A percentile compares a stretch with the other conserved stretches of the same genome.
Conservation (phyloP, 2,797 vertebrate species). For the Calcarius lapponicus region DNA sequence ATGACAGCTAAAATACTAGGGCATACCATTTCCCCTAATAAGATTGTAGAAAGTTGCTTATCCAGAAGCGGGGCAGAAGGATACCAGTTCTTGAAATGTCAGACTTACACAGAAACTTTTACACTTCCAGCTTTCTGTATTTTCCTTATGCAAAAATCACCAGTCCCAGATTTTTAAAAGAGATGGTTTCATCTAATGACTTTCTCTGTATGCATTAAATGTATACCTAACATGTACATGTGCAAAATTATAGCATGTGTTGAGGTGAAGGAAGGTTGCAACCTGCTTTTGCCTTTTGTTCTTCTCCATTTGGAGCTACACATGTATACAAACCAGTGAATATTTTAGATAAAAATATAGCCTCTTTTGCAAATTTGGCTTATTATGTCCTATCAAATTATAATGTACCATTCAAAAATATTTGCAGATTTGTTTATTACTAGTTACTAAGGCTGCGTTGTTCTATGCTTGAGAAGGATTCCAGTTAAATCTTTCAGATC, state of each 20-base stretch:
- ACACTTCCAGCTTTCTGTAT: background rate
- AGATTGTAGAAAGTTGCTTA: background rate
- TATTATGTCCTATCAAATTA: background rate
- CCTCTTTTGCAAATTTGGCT: background rate
- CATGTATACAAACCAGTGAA: background rate
- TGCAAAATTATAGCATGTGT: background rate
- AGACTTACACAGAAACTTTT: background rate
- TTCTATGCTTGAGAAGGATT: background rate
- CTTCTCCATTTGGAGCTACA: background rate
- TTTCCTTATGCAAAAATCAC: background rate
- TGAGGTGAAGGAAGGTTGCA: background rate
- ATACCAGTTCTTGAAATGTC: background rate
- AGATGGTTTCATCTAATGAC: background rate
- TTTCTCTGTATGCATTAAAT: background rate
- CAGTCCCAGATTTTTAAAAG: background rate
- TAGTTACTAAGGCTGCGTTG: background rate
- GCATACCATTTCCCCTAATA: background rate
- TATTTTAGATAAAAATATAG: background rate
- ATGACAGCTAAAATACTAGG: background rate
- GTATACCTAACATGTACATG: fast-evolving
- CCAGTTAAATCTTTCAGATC: background rate
- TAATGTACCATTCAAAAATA: background rate
- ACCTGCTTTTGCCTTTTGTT: background rate
- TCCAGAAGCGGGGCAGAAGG: background rate
- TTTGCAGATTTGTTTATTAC: background rate